Percentiles rank a stretch among this genome's conserved stretches.
phyloP scores from a whole-genome alignment of 2,797 vertebrate species.

The Cetoscarus ocellatus region DNA sequence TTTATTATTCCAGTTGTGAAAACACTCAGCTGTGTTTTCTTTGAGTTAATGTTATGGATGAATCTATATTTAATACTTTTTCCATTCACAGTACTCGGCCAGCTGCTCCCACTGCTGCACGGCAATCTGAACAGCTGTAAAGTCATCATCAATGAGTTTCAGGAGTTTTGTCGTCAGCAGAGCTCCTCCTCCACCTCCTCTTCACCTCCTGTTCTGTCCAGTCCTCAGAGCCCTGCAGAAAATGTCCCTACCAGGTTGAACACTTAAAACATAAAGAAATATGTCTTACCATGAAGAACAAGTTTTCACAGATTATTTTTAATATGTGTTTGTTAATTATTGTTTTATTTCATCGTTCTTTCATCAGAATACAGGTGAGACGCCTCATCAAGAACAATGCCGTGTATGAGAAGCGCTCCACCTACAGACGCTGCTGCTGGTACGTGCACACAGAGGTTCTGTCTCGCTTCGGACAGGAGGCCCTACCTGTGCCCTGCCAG shows the following conservation, averaged over 20 bases:
- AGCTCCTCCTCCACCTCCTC: conserved; percentile 34
- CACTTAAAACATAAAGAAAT: neutral
- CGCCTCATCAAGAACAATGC: conserved; percentile 92
- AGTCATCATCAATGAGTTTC: conserved; percentile 95
- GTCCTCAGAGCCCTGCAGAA: conserved; percentile 74
- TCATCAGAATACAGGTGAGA: conserved; percentile 85
- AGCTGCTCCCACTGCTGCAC: conserved; percentile 93
- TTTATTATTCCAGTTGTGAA: too few species aligned
- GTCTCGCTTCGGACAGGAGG: conserved; percentile 84
- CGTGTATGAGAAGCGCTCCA: conserved; percentile 92
- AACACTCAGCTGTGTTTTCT: too few species aligned
- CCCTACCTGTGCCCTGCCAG: conserved; percentile 92
- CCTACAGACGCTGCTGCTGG: conserved; percentile 92
- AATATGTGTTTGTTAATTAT: too few species aligned
- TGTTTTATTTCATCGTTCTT: neutral
- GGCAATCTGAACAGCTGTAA: conserved; percentile 94
- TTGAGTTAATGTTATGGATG: too few species aligned
- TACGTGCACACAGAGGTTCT: conserved; percentile 92
- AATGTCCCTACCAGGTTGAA: conserved; percentile 89
- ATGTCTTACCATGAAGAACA: too few species aligned
- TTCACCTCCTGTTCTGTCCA: conserved; percentile 67
- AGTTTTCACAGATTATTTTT: too few species aligned
- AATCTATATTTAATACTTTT: neutral
- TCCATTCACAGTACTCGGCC: conserved; percentile 84
- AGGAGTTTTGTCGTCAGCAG: conserved; percentile 90